Percentiles rank a stretch among this genome's conserved stretches.
Evolutionary conservation across 1,140 invertebrate species (phyloP).

Genomic region (Musca vetustissima): DNA sequence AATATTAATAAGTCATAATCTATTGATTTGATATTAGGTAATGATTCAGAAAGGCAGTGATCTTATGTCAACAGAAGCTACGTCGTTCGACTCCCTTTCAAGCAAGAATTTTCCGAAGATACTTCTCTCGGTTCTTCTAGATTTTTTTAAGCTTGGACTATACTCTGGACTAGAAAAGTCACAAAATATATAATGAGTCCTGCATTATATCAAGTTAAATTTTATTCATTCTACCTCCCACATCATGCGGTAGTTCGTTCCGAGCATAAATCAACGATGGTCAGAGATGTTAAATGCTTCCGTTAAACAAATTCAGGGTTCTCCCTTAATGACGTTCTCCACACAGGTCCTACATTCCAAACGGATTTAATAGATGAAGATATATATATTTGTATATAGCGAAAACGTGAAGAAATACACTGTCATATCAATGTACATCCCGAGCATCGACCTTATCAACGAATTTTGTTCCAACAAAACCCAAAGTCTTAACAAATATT

Average conservation of each 20-base stretch:
- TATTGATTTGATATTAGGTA: slow-evolving; percentile 1
- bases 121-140: no score
- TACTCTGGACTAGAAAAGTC: no score
- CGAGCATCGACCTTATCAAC: not conserved
- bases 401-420: not conserved
- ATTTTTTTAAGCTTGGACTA: no score
- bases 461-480: not conserved
- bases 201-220: slow-evolving; percentile 12
- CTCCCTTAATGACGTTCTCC: not conserved
- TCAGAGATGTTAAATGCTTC: not conserved
- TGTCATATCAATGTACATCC: not conserved
- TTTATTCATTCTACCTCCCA: slow-evolving; percentile 9
- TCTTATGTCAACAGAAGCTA: not conserved
- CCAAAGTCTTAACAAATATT: no score
- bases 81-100: slow-evolving; percentile 7
- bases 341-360: not conserved
- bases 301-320: not conserved
- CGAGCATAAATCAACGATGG: slow-evolving; percentile 4
- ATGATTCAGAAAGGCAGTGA: not conserved
- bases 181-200: no score
- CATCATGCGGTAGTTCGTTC: slow-evolving; percentile 8
- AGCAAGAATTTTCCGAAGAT: not conserved
- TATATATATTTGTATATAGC: not conserved
- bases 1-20: not conserved
- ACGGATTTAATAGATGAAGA: no score